Conservation (phyloP, 2,888 invertebrate genomes). For the Mongoloraphidia duomilia region DNA sequence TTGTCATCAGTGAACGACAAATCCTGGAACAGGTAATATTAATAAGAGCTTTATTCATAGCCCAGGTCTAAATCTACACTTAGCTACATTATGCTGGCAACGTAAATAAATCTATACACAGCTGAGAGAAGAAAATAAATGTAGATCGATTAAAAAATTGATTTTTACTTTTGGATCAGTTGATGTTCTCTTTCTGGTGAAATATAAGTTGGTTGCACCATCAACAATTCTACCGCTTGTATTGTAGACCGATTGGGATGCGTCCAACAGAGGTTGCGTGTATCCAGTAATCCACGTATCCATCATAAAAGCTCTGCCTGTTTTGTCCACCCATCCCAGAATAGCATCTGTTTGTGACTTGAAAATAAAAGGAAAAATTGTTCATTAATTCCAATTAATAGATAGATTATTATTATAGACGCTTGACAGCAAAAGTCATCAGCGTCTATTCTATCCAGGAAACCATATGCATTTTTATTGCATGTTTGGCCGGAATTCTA, state of each 20-base stretch:
- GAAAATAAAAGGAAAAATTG: slow-evolving; percentile 4
- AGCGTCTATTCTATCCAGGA: too few species aligned
- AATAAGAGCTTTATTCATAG: too few species aligned
- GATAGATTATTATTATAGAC: too few species aligned
- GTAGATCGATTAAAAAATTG: background rate
- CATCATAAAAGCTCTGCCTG: slow-evolving; percentile 69
- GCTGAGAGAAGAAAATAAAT: too few species aligned
- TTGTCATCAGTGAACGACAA: slow-evolving; percentile 66
- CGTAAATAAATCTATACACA: background rate
- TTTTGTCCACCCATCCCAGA: slow-evolving; percentile 75
- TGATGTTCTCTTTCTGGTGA: slow-evolving; percentile 61
- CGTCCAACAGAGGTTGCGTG: slow-evolving; percentile 55
- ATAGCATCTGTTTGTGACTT: slow-evolving; percentile 78
- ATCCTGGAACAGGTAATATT: slow-evolving; percentile 36
- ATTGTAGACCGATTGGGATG: slow-evolving; percentile 57
- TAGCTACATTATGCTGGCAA: background rate
- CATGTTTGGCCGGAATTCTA: too few species aligned
- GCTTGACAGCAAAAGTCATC: too few species aligned
- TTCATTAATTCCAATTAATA: too few species aligned
- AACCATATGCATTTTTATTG: too few species aligned
- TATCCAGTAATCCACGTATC: slow-evolving; percentile 80
- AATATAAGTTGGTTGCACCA: slow-evolving; percentile 63
- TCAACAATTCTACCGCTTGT: slow-evolving; percentile 54
- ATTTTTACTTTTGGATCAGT: slow-evolving; percentile 39
- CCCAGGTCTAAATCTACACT: too few species aligned